These are phyloP conservation scores for Actinia tenebrosa DNA, from an alignment of 64 coral and sea anemone genomes.

Conservation along the genomic window DNA sequence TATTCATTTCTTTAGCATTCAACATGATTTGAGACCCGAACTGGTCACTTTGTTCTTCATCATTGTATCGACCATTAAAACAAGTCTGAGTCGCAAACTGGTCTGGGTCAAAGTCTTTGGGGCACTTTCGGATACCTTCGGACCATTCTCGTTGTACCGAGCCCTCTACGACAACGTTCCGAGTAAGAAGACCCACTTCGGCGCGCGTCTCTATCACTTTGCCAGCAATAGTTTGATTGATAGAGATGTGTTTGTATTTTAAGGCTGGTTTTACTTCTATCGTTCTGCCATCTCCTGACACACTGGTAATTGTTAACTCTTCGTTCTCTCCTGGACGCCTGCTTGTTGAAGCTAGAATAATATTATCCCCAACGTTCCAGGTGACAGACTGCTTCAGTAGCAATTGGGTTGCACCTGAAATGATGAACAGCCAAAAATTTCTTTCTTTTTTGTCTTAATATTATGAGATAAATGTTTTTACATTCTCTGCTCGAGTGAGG, in stretches of 20 bases:
- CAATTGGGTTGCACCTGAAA: not conserved
- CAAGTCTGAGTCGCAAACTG: slow-evolving; percentile 70
- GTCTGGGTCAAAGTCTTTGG: slow-evolving; percentile 62
- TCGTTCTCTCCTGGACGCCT: slow-evolving; percentile 57
- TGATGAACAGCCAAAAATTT: not conserved
- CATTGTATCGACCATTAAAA: slow-evolving; percentile 60
- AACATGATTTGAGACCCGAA: slow-evolving; percentile 91
- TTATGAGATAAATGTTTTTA: not conserved
- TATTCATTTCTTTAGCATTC: slow-evolving; percentile 33
- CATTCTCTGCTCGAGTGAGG: too few species aligned
- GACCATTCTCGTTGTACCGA: slow-evolving; percentile 53
- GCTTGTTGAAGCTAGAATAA: slow-evolving; percentile 72
- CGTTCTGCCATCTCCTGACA: slow-evolving; percentile 26
- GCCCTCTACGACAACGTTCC: slow-evolving; percentile 80
- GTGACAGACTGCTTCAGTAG: slow-evolving; percentile 31
- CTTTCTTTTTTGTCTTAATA: not conserved
- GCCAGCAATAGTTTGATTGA: slow-evolving; percentile 53
- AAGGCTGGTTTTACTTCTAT: slow-evolving; percentile 42
- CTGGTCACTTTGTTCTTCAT: slow-evolving; percentile 44
- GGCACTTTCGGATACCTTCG: slow-evolving; percentile 38
- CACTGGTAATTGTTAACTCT: slow-evolving; percentile 48
- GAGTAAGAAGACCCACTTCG: slow-evolving; percentile 77
- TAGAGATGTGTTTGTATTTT: slow-evolving; percentile 61
- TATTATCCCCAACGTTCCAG: slow-evolving; percentile 53
- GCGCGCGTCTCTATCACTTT: slow-evolving; percentile 59